These are phyloP conservation scores for Stenopsyche tienmushanensis DNA, from an alignment of 1,140 invertebrate species.

Conservation along the genomic window DNA sequence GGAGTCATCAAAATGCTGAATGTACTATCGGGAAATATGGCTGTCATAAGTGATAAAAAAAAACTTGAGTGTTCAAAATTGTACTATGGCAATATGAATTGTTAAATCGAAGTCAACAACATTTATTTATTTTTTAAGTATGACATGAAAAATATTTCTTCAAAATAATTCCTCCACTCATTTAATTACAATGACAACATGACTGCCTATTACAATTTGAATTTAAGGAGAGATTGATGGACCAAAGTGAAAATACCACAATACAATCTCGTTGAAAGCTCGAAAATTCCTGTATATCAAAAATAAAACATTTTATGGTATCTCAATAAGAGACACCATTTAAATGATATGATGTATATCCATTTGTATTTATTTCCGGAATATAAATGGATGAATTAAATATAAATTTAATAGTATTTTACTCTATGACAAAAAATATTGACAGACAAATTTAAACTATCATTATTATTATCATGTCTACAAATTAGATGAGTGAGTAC, in stretches of 20 bases:
- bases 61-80: constrained; percentile 21
- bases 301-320: constrained; percentile 26
- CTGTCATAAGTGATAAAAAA: constrained; percentile 2
- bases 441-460: too few species aligned
- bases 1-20: too few species aligned
- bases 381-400: constrained; percentile 29
- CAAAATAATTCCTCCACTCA: background rate
- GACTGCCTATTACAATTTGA: too few species aligned
- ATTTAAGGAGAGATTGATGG: too few species aligned
- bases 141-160: background rate
- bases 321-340: constrained; percentile 25
- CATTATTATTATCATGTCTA: constrained; percentile 1
- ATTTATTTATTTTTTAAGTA: background rate
- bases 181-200: too few species aligned
- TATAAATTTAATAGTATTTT: background rate
- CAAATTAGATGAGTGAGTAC: constrained; percentile 2
- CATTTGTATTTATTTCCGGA: constrained; percentile 35
- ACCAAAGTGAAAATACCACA: too few species aligned
- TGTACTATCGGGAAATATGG: too few species aligned
- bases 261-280: too few species aligned
- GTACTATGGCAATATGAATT: constrained; percentile 21
- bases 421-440: constrained; percentile 10
- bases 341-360: constrained; percentile 33
- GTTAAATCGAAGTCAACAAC: too few species aligned
- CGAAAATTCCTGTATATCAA: too few species aligned